These are phyloP conservation scores for Ciconia boyciana DNA, from an alignment of 2,113 vertebrate genomes.

Conservation along the genomic window DNA sequence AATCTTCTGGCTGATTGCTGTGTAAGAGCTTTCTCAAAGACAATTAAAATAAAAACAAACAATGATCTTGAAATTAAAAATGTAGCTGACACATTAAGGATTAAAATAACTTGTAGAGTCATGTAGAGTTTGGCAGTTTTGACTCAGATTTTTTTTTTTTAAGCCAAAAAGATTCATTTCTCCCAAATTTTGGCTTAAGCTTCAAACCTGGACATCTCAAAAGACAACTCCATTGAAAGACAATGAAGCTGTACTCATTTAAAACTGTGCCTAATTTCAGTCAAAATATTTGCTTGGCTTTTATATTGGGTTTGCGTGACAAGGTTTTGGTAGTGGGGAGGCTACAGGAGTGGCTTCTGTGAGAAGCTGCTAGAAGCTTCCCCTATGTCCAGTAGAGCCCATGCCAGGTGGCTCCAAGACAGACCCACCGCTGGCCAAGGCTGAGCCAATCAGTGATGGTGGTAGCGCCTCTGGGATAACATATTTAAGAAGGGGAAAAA, in stretches of 20 bases:
- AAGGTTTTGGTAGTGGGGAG: neutral
- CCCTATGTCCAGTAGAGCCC: neutral
- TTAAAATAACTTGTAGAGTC: neutral
- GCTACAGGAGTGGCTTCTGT: neutral
- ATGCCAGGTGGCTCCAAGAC: neutral
- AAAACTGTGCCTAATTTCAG: neutral
- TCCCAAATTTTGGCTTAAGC: neutral
- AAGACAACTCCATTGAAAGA: neutral
- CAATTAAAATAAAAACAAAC: neutral
- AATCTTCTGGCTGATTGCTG: neutral
- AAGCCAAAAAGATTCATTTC: neutral
- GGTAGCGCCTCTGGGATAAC: neutral
- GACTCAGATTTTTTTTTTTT: neutral
- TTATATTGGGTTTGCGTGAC: neutral
- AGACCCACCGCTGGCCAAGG: rapidly evolving
- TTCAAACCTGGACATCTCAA: neutral
- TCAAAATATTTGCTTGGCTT: neutral
- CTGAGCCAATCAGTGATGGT: neutral
- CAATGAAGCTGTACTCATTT: neutral
- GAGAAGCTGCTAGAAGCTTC: neutral
- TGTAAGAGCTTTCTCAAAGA: neutral
- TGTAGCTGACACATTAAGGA: neutral
- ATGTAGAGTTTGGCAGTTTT: neutral
- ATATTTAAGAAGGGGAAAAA: neutral
- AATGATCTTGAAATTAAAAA: neutral